These are phyloP conservation scores for Galerucella pusilla DNA, from an alignment of 2,888 invertebrate species.

Conservation along the genomic window DNA sequence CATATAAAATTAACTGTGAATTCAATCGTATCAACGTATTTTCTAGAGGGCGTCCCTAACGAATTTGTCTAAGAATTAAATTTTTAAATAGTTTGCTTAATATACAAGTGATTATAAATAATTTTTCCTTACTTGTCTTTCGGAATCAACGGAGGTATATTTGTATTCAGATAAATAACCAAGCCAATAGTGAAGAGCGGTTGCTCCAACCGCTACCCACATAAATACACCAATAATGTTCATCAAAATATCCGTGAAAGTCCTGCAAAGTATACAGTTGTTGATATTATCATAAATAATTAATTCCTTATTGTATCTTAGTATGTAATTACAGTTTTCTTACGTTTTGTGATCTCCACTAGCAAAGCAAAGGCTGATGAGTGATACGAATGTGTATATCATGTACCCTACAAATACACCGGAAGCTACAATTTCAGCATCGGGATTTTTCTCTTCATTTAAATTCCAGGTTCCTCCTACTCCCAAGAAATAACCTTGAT, in stretches of 20 bases:
- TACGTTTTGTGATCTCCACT: conserved; percentile 82
- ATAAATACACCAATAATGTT: conserved; percentile 86
- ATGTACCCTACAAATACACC: conserved; percentile 89
- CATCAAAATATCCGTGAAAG: conserved; percentile 85
- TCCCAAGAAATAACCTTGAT: conserved; percentile 85
- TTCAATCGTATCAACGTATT: no score
- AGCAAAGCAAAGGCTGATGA: conserved; percentile 81
- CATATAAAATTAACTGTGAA: no score
- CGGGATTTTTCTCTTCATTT: conserved; percentile 88
- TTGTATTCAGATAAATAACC: conserved; percentile 87
- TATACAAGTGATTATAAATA: background rate
- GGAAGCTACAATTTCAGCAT: conserved; percentile 88
- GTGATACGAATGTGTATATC: conserved; percentile 82
- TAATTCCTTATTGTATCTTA: no score
- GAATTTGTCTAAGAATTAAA: no score
- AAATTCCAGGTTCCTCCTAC: conserved; percentile 92
- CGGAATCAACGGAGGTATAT: conserved; percentile 77
- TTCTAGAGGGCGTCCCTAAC: no score
- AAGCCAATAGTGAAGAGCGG: conserved; percentile 89
- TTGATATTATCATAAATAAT: background rate
- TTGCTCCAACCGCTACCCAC: conserved; percentile 87
- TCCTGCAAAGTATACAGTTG: conserved; percentile 68
- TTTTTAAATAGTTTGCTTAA: no score
- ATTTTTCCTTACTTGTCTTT: conserved; percentile 70
- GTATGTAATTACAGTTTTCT: conserved; percentile 33